These are phyloP conservation scores for Plebejus anna DNA, from an alignment of 2,888 invertebrate species.

Conservation along the genomic window DNA sequence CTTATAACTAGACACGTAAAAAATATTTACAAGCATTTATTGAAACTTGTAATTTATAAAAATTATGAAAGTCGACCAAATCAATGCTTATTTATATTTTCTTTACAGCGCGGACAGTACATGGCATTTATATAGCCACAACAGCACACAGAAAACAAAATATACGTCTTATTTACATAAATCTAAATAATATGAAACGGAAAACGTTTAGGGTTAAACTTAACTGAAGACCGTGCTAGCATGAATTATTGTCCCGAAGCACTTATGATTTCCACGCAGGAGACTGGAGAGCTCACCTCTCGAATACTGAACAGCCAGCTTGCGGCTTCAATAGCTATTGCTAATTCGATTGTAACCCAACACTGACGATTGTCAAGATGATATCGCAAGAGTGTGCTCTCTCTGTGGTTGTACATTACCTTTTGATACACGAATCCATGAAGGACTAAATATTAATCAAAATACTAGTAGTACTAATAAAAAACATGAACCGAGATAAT, in stretches of 20 bases:
- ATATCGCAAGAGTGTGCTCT: background rate
- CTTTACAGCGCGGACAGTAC: too few species aligned
- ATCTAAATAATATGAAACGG: background rate
- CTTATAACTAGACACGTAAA: background rate
- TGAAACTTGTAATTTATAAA: too few species aligned
- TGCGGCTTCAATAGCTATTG: background rate
- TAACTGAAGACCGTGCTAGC: background rate
- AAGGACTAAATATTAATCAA: too few species aligned
- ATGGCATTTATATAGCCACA: too few species aligned
- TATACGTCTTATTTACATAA: background rate
- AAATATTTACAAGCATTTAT: too few species aligned
- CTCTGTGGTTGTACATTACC: background rate
- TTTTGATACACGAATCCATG: background rate
- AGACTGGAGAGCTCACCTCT: background rate
- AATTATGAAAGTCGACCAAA: too few species aligned
- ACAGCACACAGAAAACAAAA: too few species aligned
- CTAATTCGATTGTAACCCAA: constrained; percentile 8
- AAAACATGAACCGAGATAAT: too few species aligned
- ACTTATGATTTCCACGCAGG: background rate
- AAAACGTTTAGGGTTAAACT: background rate
- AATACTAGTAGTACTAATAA: too few species aligned
- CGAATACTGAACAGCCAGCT: background rate
- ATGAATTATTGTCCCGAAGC: background rate
- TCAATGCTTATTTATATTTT: too few species aligned
- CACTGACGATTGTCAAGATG: background rate